These are phyloP conservation scores for Hydractinia symbiolongicarpus DNA, from an alignment of 30 jellyfish, hydroid and myxozoan species.

Conservation along the genomic window DNA sequence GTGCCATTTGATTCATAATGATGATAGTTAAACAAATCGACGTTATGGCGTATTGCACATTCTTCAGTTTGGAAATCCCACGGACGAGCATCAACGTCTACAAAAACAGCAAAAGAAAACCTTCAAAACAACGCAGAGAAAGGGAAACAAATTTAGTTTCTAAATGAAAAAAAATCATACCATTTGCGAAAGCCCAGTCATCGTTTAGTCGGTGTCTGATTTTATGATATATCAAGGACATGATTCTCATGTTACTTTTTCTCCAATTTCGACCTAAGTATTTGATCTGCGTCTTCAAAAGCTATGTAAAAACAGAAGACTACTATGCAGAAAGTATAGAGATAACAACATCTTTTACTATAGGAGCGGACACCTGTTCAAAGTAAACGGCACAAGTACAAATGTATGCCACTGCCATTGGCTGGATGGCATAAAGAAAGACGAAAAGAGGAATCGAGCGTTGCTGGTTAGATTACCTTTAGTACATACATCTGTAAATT, in stretches of 20 bases:
- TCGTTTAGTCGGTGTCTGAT: constrained; percentile 89
- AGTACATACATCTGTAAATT: constrained; percentile 72
- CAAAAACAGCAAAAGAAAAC: not conserved
- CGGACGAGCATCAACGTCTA: constrained; percentile 96
- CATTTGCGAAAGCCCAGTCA: constrained; percentile 99
- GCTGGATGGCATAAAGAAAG: not conserved
- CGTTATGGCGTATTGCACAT: constrained; percentile 96
- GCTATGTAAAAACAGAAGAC: constrained; percentile 24
- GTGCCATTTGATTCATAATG: constrained; percentile 94
- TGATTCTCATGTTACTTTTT: constrained; percentile 86
- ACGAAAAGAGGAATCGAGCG: no score
- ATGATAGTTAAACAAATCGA: constrained; percentile 86
- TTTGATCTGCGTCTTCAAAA: constrained; percentile 79
- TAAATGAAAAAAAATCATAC: constrained; percentile 33
- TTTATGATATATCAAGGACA: constrained; percentile 86
- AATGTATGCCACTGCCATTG: not conserved
- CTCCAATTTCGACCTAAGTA: constrained; percentile 98
- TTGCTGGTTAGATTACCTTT: constrained; percentile 42
- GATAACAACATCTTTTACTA: no score
- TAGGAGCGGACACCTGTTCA: no score
- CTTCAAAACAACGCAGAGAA: not conserved
- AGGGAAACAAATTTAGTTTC: not conserved
- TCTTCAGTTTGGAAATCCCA: constrained; percentile 99
- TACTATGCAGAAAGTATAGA: no score
- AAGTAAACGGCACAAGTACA: not conserved